Percentiles rank a stretch among this genome's conserved stretches.
phyloP scores from a whole-genome alignment of 1,140 invertebrate genomes.

The Leptinotarsa undecemlineata region DNA sequence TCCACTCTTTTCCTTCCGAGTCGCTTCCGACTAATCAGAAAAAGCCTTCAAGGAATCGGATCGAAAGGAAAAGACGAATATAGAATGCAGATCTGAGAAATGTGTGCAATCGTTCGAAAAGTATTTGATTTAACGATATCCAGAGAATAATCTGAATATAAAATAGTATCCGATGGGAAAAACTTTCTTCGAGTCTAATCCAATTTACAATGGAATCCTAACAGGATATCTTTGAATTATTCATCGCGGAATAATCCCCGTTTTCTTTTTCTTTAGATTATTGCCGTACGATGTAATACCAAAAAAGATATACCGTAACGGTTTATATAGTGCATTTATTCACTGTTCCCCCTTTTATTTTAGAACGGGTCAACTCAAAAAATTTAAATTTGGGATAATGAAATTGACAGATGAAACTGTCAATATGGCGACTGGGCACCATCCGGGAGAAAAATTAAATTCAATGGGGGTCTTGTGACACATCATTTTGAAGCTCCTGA shows the following conservation, averaged over 20 bases:
- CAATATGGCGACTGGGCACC: too few species aligned
- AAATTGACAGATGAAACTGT: too few species aligned
- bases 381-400: too few species aligned
- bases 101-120: not conserved
- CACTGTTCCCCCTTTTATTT: too few species aligned
- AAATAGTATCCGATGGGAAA: not conserved
- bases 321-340: too few species aligned
- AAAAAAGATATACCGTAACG: not conserved
- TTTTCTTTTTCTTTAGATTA: not conserved
- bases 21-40: too few species aligned
- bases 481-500: too few species aligned
- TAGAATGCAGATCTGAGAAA: not conserved
- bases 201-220: not conserved
- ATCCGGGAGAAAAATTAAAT: too few species aligned
- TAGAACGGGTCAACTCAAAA: too few species aligned
- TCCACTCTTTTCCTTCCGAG: too few species aligned
- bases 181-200: not conserved
- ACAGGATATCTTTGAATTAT: not conserved
- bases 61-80: not conserved
- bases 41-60: not conserved
- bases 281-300: not conserved
- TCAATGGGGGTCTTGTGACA: too few species aligned
- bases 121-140: not conserved
- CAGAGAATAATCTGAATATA: not conserved
- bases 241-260: not conserved